Conservation (phyloP, 92 coral and sea anemone species). For the Palythoa grandiflora region DNA sequence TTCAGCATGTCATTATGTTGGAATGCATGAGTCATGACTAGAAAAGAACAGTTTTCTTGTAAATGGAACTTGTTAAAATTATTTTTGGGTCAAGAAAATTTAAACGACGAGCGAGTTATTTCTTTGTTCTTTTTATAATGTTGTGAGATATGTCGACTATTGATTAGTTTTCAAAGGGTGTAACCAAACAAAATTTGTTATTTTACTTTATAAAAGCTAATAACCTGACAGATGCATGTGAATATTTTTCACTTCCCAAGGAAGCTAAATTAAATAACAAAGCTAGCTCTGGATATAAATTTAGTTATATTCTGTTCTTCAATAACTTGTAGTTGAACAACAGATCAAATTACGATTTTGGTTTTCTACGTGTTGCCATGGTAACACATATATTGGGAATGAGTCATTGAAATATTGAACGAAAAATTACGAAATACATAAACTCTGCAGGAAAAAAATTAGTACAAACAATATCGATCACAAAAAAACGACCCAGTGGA, state of each 20-base stretch:
- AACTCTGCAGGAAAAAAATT: not conserved
- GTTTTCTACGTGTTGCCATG: not conserved
- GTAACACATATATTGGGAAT: slow-evolving; percentile 41
- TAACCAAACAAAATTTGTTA: not conserved
- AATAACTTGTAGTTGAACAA: not conserved
- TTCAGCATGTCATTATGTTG: not conserved
- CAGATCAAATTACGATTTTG: not conserved
- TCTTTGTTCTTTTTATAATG: not conserved
- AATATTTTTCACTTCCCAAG: not conserved
- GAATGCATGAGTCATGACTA: not conserved
- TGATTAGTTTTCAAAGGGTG: not conserved
- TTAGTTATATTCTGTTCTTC: not conserved
- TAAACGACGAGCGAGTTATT: not conserved
- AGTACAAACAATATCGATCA: not conserved
- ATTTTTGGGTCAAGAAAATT: not conserved
- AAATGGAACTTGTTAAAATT: not conserved
- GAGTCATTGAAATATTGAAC: slow-evolving; percentile 21
- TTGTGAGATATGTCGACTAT: not conserved
- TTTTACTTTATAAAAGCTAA: not conserved
- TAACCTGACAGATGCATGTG: not conserved
- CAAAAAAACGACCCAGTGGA: not conserved
- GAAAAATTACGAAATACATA: slow-evolving; percentile 3
- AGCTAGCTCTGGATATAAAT: not conserved
- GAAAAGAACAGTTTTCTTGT: not conserved
- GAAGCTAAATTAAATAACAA: not conserved